Evolutionary conservation across 2,797 vertebrate genomes (phyloP).

Genomic region (Sylvia borin): DNA sequence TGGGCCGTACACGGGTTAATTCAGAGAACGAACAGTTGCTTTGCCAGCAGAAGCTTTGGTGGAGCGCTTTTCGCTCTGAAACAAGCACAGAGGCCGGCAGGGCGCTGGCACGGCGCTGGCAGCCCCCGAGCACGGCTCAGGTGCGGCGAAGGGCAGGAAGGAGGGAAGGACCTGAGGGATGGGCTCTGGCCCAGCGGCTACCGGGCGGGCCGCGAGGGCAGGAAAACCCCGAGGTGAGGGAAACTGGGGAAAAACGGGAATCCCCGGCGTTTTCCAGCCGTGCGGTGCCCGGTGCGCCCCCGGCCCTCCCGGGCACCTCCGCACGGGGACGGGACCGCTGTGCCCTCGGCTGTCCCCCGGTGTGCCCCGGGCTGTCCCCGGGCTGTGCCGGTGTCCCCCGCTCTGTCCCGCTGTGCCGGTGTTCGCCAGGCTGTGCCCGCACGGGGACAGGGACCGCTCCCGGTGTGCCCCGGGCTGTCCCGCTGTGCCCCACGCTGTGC

Average conservation of each 20-base stretch:
- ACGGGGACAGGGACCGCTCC: too few species aligned
- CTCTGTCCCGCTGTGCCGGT: too few species aligned
- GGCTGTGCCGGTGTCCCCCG: too few species aligned
- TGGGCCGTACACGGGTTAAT: rapidly evolving
- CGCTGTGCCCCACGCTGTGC: too few species aligned
- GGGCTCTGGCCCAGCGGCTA: not conserved
- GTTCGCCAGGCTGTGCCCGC: too few species aligned
- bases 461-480: too few species aligned
- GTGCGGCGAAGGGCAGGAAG: rapidly evolving
- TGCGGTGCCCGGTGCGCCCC: not conserved
- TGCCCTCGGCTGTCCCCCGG: too few species aligned
- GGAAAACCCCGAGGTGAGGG: too few species aligned
- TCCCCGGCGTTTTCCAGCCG: not conserved
- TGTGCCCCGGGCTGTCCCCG: too few species aligned
- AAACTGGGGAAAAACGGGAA: rapidly evolving
- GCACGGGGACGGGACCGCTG: too few species aligned
- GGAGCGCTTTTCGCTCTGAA: rapidly evolving
- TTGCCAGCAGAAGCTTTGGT: not conserved
- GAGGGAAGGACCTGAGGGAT: not conserved
- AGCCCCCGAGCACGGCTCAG: not conserved
- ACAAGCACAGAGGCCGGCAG: not conserved
- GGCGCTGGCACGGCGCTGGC: not conserved
- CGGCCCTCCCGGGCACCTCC: not conserved
- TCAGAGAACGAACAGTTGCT: rapidly evolving
- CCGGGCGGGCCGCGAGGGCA: not conserved